Conservation (phyloP, 2,797 vertebrate genomes). For the Acanthurus lineatus region DNA sequence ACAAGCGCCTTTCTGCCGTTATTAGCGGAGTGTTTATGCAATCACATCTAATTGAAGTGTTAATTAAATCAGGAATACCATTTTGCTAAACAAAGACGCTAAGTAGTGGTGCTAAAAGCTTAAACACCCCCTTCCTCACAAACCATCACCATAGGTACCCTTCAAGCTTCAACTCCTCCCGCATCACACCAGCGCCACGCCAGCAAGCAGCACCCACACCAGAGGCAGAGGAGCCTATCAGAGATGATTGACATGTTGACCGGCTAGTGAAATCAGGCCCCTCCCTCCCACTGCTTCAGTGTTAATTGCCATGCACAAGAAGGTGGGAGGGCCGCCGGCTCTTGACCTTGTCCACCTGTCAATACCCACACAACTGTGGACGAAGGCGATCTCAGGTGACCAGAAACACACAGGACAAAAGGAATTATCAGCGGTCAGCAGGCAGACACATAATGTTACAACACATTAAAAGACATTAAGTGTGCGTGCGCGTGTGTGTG, state of each 20-base stretch:
- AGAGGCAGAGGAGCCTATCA: slow-evolving; percentile 74
- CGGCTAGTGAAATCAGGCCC: slow-evolving; percentile 74
- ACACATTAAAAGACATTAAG: neutral
- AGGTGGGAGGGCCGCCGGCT: slow-evolving; percentile 60
- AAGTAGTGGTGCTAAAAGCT: slow-evolving; percentile 57
- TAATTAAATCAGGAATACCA: slow-evolving; percentile 86
- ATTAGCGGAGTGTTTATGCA: slow-evolving; percentile 85
- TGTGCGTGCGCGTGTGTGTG: neutral
- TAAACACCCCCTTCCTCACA: slow-evolving; percentile 23
- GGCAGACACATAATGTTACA: neutral
- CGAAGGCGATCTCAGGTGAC: slow-evolving; percentile 61
- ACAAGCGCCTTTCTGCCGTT: slow-evolving; percentile 79
- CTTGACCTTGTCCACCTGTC: slow-evolving; percentile 81
- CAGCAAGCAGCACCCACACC: slow-evolving; percentile 42
- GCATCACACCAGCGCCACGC: neutral
- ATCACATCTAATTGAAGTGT: slow-evolving; percentile 87
- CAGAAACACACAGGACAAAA: slow-evolving; percentile 47
- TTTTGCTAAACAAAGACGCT: slow-evolving; percentile 79
- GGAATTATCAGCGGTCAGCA: slow-evolving; percentile 60
- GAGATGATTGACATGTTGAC: slow-evolving; percentile 77
- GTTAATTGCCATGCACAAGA: slow-evolving; percentile 79
- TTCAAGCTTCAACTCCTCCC: slow-evolving; percentile 21
- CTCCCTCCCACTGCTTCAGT: slow-evolving; percentile 70
- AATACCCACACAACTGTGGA: slow-evolving; percentile 58
- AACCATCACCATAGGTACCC: slow-evolving; percentile 48